Evolutionary conservation across 2,888 invertebrate species (phyloP).

Genomic region (Zaprionus lineosus): DNA sequence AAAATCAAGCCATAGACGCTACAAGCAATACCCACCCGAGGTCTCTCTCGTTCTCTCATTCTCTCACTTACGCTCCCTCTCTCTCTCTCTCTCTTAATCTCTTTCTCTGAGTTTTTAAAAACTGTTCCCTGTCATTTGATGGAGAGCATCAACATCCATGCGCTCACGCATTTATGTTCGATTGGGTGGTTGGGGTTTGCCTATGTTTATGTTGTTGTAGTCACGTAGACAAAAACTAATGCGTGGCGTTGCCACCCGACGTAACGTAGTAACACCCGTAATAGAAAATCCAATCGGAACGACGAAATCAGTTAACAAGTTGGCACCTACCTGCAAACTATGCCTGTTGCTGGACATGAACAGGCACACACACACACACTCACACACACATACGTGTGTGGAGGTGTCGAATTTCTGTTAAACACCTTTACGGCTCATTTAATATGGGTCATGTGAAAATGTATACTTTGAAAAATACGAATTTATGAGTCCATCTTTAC

Average conservation of each 20-base stretch:
- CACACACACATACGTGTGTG: not conserved
- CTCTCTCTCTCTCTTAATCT: slow-evolving; percentile 1
- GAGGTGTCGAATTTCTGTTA: slow-evolving; percentile 46
- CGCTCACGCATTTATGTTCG: slow-evolving; percentile 48
- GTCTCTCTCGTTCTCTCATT: not conserved
- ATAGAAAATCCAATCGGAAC: slow-evolving; percentile 48
- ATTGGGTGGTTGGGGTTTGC: slow-evolving; percentile 50
- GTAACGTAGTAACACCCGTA: too few species aligned
- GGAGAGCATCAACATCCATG: too few species aligned
- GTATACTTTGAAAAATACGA: too few species aligned
- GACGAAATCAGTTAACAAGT: slow-evolving; percentile 12
- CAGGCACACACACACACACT: not conserved
- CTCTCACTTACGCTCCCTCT: slow-evolving; percentile 4
- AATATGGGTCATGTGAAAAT: slow-evolving; percentile 44
- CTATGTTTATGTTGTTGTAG: slow-evolving; percentile 47
- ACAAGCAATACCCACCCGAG: slow-evolving; percentile 25
- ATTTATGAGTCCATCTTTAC: too few species aligned
- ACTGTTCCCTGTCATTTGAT: slow-evolving; percentile 41
- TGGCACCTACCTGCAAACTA: slow-evolving; percentile 23
- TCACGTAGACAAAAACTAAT: slow-evolving; percentile 60
- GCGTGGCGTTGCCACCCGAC: slow-evolving; percentile 59
- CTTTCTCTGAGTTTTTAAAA: not conserved
- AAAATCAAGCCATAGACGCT: slow-evolving; percentile 43
- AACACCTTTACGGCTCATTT: slow-evolving; percentile 55
- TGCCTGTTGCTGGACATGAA: slow-evolving; percentile 48